A percentile compares a stretch with the other conserved stretches of the same genome.
Evolutionary conservation across 2,113 vertebrate genomes (phyloP).

Genomic region (Astatoreochromis straeleni): DNA sequence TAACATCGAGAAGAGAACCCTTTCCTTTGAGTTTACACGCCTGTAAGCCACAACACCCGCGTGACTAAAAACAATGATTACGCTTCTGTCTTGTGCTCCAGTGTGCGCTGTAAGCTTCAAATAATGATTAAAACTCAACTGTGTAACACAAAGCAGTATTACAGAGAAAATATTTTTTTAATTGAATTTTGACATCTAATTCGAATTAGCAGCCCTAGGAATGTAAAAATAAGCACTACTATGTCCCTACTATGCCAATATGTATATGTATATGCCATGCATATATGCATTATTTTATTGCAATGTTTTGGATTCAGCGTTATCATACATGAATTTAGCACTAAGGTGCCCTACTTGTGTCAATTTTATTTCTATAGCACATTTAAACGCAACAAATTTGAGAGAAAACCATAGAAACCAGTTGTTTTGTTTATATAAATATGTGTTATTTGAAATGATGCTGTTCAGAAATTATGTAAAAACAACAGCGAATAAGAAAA

Average conservation of each 20-base stretch:
- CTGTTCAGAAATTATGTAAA: neutral
- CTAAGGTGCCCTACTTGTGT: neutral
- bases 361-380: neutral
- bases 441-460: neutral
- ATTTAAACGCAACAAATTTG: neutral
- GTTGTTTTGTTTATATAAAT: neutral
- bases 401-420: neutral
- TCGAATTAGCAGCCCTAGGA: neutral
- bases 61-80: neutral
- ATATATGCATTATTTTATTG: neutral
- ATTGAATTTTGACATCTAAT: neutral
- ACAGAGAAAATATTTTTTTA: neutral
- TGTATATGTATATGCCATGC: neutral
- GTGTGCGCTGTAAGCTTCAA: neutral
- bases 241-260: neutral
- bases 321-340: neutral
- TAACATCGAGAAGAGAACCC: neutral
- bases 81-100: neutral
- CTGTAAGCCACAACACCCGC: neutral
- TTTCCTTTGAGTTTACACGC: neutral
- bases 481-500: neutral
- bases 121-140: neutral
- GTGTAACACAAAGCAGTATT: neutral
- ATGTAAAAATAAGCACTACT: neutral
- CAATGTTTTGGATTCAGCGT: neutral